phyloP scores from a whole-genome alignment of 2,888 invertebrate genomes.

The Pogonocherus hispidulus region DNA sequence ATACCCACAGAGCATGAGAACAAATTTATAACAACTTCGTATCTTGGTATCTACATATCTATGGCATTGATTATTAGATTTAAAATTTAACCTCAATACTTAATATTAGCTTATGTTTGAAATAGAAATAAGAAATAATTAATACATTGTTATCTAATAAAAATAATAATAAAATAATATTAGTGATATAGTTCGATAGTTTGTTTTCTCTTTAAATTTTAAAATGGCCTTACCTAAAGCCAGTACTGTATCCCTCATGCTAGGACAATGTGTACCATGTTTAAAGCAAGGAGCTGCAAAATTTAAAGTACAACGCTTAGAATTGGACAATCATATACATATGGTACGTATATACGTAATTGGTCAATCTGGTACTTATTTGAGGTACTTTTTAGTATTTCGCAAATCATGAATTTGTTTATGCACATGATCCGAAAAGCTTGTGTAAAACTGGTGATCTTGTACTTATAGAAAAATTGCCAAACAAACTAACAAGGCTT shows the following conservation, averaged over 20 bases:
- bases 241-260: constrained; percentile 71
- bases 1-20: no score
- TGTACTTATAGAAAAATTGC: constrained; percentile 82
- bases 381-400: constrained; percentile 81
- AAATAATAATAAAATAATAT: neutral
- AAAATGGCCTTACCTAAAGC: constrained; percentile 65
- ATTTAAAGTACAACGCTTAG: constrained; percentile 81
- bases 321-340: constrained; percentile 80
- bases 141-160: no score
- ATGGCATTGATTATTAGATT: no score
- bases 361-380: no score
- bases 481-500: constrained; percentile 80
- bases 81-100: no score
- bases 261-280: constrained; percentile 86
- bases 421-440: constrained; percentile 84
- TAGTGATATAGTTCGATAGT: neutral
- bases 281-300: constrained; percentile 84
- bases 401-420: constrained; percentile 78
- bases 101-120: no score
- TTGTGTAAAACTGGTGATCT: constrained; percentile 86
- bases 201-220: neutral
- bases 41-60: no score
- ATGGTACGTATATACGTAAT: constrained; percentile 75
- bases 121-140: no score
- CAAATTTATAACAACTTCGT: no score